These are phyloP conservation scores for Pyrocoelia pectoralis DNA, from an alignment of 2,888 invertebrate species.

Conservation along the genomic window DNA sequence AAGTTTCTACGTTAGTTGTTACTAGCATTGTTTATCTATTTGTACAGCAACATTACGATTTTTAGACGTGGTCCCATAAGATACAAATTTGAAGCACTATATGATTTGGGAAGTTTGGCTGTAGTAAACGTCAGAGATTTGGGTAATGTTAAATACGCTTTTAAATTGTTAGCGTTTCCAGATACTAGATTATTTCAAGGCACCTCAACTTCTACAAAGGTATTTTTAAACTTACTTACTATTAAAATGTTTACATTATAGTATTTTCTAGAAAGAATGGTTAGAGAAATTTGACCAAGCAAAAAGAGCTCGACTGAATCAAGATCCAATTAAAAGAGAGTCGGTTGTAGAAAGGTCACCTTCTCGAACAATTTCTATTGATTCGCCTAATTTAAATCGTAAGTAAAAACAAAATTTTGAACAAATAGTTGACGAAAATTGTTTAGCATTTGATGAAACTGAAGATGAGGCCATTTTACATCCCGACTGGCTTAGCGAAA, in stretches of 20 bases:
- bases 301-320: conserved; percentile 79
- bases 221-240: conserved; percentile 36
- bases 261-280: conserved; percentile 83
- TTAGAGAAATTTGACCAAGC: conserved; percentile 90
- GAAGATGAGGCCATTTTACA: conserved; percentile 55
- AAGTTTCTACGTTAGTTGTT: too few species aligned
- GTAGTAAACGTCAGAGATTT: conserved; percentile 93
- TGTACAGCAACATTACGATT: too few species aligned
- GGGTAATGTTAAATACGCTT: conserved; percentile 89
- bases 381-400: conserved; percentile 59
- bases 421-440: neutral
- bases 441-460: conserved; percentile 58
- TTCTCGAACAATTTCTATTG: conserved; percentile 59
- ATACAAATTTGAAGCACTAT: conserved; percentile 84
- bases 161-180: conserved; percentile 93
- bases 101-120: conserved; percentile 88
- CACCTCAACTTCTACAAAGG: conserved; percentile 71
- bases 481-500: conserved; percentile 90
- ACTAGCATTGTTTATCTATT: too few species aligned
- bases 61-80: conserved; percentile 75
- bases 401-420: conserved; percentile 37
- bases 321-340: conserved; percentile 64
- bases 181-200: conserved; percentile 93
- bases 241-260: conserved; percentile 25
- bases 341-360: conserved; percentile 58